These are phyloP conservation scores for Ectobius pallidus DNA, from an alignment of 2,888 invertebrate species.

Conservation along the genomic window DNA sequence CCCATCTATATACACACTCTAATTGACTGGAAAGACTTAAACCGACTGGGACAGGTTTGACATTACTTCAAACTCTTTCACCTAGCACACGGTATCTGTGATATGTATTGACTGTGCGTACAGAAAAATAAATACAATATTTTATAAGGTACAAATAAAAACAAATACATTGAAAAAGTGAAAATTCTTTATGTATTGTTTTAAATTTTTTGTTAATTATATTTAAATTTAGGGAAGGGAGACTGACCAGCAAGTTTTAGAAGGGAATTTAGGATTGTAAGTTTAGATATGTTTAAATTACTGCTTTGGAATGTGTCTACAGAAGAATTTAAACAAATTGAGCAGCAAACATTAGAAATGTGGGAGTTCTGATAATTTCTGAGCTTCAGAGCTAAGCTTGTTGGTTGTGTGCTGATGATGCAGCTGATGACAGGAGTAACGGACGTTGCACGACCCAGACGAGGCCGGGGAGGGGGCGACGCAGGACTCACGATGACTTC, in stretches of 20 bases:
- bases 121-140: neutral
- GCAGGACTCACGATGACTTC: conserved; percentile 40
- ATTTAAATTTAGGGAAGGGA: neutral
- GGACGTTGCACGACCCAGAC: conserved; percentile 32
- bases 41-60: conserved; percentile 24
- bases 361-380: neutral
- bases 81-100: neutral
- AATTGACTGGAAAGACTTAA: conserved; percentile 22
- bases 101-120: neutral
- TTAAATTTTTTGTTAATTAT: too few relatives aligned
- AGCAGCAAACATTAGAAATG: conserved; percentile 14
- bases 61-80: conserved; percentile 21
- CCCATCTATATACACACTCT: neutral
- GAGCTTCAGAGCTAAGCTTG: conserved; percentile 30
- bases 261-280: neutral
- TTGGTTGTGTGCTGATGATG: conserved; percentile 41
- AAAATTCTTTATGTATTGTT: too few relatives aligned
- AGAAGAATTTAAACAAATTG: conserved; percentile 17
- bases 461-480: conserved; percentile 37
- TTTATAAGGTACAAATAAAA: neutral
- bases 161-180: too few relatives aligned
- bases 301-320: conserved; percentile 17
- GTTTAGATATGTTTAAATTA: conserved; percentile 16
- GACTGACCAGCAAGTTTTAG: neutral
- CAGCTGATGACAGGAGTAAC: conserved; percentile 36